Percentiles rank a stretch among this genome's conserved stretches.
Evolutionary conservation across 2,113 vertebrate species (phyloP).

Genomic region (Etia nguti): DNA sequence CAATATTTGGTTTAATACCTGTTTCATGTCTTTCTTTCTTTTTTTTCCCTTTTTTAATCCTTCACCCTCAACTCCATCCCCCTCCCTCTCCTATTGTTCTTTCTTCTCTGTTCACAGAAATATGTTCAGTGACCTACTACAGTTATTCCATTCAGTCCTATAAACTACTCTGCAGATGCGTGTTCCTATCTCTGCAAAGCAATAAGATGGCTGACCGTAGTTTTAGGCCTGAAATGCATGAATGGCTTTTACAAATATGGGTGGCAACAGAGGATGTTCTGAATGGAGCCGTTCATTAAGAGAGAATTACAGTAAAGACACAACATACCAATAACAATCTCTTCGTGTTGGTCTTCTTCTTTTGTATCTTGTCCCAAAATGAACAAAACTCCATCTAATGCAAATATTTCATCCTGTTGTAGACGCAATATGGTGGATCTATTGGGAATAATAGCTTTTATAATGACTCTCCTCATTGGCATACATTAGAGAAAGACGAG

Average conservation of each 20-base stretch:
- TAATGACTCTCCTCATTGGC: constrained; percentile 17
- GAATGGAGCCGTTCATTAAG: neutral
- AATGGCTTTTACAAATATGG: neutral
- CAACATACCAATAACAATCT: neutral
- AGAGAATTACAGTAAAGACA: neutral
- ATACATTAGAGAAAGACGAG: neutral
- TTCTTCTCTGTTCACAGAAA: constrained; percentile 8
- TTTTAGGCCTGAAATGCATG: neutral
- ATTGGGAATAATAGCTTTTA: constrained; percentile 14
- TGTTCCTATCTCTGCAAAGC: constrained; percentile 5
- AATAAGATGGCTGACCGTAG: neutral
- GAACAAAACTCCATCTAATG: neutral
- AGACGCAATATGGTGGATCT: neutral
- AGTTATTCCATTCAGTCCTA: constrained; percentile 1
- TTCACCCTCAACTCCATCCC: neutral
- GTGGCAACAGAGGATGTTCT: neutral
- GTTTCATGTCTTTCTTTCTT: constrained; percentile 20
- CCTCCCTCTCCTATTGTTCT: neutral
- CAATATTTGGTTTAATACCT: constrained; percentile 47
- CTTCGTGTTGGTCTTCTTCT: neutral
- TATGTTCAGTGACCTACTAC: constrained; percentile 25
- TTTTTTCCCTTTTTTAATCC: neutral
- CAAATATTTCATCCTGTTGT: neutral
- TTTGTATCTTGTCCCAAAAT: neutral
- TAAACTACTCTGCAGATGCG: constrained; percentile 18